phyloP scores from a whole-genome alignment of 2,797 vertebrate genomes.

The Gila robusta region DNA sequence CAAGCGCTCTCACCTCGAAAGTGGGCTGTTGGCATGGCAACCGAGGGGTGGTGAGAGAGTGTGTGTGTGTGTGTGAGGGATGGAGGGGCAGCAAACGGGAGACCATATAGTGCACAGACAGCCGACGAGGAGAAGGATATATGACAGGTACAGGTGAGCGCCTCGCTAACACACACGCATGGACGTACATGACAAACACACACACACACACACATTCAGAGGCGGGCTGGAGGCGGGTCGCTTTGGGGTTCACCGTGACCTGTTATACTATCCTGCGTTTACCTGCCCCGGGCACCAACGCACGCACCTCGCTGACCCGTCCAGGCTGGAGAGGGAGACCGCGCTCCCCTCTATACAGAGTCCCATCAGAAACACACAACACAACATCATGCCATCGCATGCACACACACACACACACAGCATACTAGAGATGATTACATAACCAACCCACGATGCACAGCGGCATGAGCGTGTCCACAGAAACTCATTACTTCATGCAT shows the following conservation, averaged over 20 bases:
- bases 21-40: constrained; percentile 87
- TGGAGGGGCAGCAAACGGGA: constrained; percentile 81
- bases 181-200: constrained; percentile 59
- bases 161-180: constrained; percentile 75
- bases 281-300: constrained; percentile 78
- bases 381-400: constrained; percentile 37
- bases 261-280: constrained; percentile 88
- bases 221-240: constrained; percentile 80
- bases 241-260: constrained; percentile 84
- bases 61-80: constrained; percentile 71
- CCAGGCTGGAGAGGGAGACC: constrained; percentile 83
- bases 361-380: constrained; percentile 42
- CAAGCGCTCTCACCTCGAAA: constrained; percentile 78
- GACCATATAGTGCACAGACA: constrained; percentile 76
- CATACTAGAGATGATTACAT: constrained; percentile 61
- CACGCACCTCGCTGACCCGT: constrained; percentile 68
- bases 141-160: constrained; percentile 89
- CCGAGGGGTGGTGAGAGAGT: constrained; percentile 61
- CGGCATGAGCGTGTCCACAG: background rate
- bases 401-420: constrained; percentile 34
- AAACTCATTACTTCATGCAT: constrained; percentile 27
- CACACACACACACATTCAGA: constrained; percentile 62
- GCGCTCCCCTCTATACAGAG: constrained; percentile 41
- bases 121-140: constrained; percentile 81
- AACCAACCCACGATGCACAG: constrained; percentile 61